Percentiles rank a stretch among this genome's conserved stretches.
These are phyloP conservation scores for Stichopus chloronotus DNA, from an alignment of 35 echinoderm and acorn worm genomes.

Conservation along the genomic window DNA sequence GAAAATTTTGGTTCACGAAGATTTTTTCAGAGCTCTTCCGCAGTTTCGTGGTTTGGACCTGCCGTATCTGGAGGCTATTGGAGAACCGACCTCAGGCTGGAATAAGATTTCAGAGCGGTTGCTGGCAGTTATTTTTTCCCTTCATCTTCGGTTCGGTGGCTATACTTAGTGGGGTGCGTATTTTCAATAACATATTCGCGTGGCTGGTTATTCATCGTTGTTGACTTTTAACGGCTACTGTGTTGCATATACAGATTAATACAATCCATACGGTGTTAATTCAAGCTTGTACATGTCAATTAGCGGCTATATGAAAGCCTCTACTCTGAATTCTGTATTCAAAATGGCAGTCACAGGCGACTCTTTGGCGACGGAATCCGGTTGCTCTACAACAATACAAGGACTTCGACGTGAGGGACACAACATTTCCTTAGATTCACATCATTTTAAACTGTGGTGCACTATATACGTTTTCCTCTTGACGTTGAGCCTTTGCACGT, in stretches of 20 bases:
- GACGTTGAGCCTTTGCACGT: neutral
- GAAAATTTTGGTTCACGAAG: neutral
- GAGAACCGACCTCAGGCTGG: no score
- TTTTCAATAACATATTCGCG: no score
- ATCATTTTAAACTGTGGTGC: neutral
- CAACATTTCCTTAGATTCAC: neutral
- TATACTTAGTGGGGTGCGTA: no score
- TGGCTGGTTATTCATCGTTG: no score
- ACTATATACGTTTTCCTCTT: conserved; percentile 6
- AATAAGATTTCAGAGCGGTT: no score
- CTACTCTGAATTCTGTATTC: no score
- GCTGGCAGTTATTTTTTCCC: no score
- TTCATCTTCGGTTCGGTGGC: no score
- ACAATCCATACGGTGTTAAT: neutral
- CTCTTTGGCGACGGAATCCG: neutral
- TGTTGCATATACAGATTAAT: neutral
- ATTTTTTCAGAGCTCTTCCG: neutral
- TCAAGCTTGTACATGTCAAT: conserved; percentile 1
- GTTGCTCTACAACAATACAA: neutral
- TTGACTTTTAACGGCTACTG: neutral
- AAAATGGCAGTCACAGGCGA: conserved; percentile 23
- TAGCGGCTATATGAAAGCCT: neutral
- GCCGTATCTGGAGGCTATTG: no score
- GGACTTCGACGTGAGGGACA: neutral
- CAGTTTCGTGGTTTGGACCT: no score